phyloP scores from a whole-genome alignment of 2,888 invertebrate genomes.

The Eupithecia exiguata region DNA sequence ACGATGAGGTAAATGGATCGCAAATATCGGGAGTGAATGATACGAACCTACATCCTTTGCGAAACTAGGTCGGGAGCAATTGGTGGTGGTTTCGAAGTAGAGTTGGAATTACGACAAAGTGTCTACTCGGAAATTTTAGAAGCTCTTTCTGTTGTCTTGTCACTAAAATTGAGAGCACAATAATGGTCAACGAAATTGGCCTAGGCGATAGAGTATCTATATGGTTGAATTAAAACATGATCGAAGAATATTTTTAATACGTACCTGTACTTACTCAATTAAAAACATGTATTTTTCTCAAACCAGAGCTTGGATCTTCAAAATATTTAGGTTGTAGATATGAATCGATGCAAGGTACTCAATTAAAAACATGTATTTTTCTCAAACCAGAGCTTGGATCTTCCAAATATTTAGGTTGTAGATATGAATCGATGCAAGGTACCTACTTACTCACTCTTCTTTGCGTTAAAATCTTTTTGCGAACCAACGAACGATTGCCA shows the following conservation, averaged over 20 bases:
- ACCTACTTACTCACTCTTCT: too few species aligned
- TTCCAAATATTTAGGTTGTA: too few species aligned
- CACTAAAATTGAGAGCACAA: background rate
- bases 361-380: too few species aligned
- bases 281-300: too few species aligned
- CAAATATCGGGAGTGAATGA: slow-evolving; percentile 33
- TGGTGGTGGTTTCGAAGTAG: background rate
- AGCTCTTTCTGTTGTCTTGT: background rate
- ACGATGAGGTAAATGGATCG: slow-evolving; percentile 36
- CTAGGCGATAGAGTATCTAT: background rate
- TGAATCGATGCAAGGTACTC: too few species aligned
- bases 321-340: too few species aligned
- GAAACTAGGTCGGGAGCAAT: slow-evolving; percentile 14
- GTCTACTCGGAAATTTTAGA: background rate
- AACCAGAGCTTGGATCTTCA: too few species aligned
- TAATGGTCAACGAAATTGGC: background rate
- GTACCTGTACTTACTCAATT: too few species aligned
- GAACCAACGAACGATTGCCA: too few species aligned
- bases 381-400: too few species aligned
- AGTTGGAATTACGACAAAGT: background rate
- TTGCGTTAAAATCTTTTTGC: too few species aligned
- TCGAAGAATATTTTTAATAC: background rate
- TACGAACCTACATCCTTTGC: slow-evolving; percentile 32
- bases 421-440: too few species aligned
- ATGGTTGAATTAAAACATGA: background rate